A percentile compares a stretch with the other conserved stretches of the same genome.
Evolutionary conservation across 2,888 invertebrate species (phyloP).

Genomic region (Scaptomyza polygonia): DNA sequence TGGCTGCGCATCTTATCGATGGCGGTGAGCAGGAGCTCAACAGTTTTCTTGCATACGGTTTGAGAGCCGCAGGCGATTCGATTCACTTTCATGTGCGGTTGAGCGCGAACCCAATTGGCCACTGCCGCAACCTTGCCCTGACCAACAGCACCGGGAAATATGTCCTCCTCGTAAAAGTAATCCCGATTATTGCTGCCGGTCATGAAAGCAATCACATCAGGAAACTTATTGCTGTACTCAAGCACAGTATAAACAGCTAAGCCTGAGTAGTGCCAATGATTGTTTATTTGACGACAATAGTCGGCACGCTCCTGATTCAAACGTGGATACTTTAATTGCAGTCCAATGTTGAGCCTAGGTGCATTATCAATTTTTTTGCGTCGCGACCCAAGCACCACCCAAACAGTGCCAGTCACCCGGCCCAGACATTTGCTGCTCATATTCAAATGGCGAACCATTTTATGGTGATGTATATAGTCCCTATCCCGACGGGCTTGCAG

Average conservation of each 20-base stretch:
- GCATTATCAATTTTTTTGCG: slow-evolving; percentile 83
- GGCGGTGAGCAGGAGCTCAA: slow-evolving; percentile 83
- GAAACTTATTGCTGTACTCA: slow-evolving; percentile 89
- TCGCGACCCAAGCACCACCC: slow-evolving; percentile 87
- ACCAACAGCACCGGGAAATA: slow-evolving; percentile 86
- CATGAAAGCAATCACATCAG: slow-evolving; percentile 88
- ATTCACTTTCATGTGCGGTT: slow-evolving; percentile 87
- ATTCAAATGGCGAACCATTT: slow-evolving; percentile 83
- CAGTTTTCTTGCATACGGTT: slow-evolving; percentile 88
- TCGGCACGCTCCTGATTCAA: slow-evolving; percentile 91
- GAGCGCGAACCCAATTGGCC: slow-evolving; percentile 89
- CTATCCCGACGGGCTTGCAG: slow-evolving; percentile 68
- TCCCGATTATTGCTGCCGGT: slow-evolving; percentile 85
- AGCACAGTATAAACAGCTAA: slow-evolving; percentile 89
- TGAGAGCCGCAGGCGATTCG: slow-evolving; percentile 89
- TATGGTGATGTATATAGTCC: slow-evolving; percentile 73
- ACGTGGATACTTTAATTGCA: slow-evolving; percentile 96
- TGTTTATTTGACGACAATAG: slow-evolving; percentile 90
- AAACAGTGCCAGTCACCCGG: slow-evolving; percentile 93
- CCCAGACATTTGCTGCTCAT: slow-evolving; percentile 90
- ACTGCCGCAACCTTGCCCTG: slow-evolving; percentile 85
- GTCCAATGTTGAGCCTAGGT: slow-evolving; percentile 91
- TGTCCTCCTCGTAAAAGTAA: slow-evolving; percentile 88
- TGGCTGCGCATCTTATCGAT: slow-evolving; percentile 84
- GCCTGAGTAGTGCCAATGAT: slow-evolving; percentile 92